These are phyloP conservation scores for Antitype chi DNA, from an alignment of 2,888 invertebrate genomes.

Conservation along the genomic window DNA sequence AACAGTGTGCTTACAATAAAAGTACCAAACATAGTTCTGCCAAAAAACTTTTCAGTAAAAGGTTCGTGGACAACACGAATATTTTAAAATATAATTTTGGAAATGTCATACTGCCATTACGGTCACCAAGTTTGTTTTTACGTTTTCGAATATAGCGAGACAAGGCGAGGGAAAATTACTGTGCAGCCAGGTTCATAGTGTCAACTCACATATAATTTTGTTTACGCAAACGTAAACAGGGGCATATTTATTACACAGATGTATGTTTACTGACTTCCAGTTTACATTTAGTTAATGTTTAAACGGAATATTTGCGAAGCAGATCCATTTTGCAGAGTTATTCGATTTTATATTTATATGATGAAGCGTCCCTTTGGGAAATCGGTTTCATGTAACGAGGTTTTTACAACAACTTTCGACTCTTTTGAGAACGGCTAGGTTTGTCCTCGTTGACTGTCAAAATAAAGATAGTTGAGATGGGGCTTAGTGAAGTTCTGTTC, in stretches of 20 bases:
- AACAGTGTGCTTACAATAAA: neutral
- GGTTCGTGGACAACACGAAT: conserved; percentile 2
- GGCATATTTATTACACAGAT: conserved; percentile 44
- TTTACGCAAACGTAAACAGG: conserved; percentile 64
- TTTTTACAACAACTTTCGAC: neutral
- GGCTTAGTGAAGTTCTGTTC: conserved; percentile 18
- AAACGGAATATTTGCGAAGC: conserved; percentile 20
- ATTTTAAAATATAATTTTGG: conserved; percentile 26
- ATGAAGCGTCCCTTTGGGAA: conserved; percentile 3
- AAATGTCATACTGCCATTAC: conserved; percentile 29
- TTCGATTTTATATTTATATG: conserved; percentile 24
- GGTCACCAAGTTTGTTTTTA: conserved; percentile 49
- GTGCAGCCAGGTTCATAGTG: conserved; percentile 54
- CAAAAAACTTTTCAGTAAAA: conserved; percentile 13
- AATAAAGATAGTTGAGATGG: neutral
- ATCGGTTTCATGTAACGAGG: neutral
- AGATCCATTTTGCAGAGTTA: conserved; percentile 13
- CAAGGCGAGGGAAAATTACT: conserved; percentile 67
- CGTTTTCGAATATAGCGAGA: conserved; percentile 41
- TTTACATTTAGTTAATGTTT: conserved; percentile 34
- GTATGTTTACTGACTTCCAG: conserved; percentile 24
- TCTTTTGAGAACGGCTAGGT: neutral
- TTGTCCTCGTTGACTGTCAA: neutral
- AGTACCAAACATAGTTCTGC: conserved; percentile 6
- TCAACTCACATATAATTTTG: conserved; percentile 64